Conservation (phyloP, 2,888 invertebrate genomes). For the Cheilosia vernalis region DNA sequence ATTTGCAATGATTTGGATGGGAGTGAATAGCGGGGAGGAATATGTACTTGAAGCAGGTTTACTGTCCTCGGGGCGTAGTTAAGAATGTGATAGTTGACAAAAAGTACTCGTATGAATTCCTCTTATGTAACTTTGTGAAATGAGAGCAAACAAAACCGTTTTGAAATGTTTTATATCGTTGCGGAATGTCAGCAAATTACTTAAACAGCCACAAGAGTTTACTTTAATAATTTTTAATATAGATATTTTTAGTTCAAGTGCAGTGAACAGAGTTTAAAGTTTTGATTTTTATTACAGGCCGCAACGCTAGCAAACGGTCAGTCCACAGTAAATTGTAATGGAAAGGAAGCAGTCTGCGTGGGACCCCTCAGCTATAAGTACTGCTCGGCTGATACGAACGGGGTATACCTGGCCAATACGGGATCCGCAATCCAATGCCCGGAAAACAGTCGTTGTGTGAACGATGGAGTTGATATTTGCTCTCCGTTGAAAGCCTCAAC, state of each 20-base stretch:
- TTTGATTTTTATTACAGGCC: constrained; percentile 77
- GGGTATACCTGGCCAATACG: constrained; percentile 75
- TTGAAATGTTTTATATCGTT: no score
- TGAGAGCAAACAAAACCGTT: no score
- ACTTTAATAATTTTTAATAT: background rate
- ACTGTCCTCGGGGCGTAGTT: constrained; percentile 12
- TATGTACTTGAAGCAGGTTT: constrained; percentile 23
- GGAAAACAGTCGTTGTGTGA: constrained; percentile 79
- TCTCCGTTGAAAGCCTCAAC: constrained; percentile 76
- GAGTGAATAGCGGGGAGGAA: constrained; percentile 20
- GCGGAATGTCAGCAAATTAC: no score
- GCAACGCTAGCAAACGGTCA: constrained; percentile 78
- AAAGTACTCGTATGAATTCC: background rate
- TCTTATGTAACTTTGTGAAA: no score
- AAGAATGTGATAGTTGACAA: constrained; percentile 22
- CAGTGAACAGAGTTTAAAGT: background rate
- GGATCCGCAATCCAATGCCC: constrained; percentile 77
- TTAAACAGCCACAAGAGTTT: background rate
- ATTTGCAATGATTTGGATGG: constrained; percentile 43
- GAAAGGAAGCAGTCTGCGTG: constrained; percentile 79
- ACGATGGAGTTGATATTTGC: constrained; percentile 80
- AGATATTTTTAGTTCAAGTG: background rate
- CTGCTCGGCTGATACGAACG: constrained; percentile 76
- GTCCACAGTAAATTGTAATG: constrained; percentile 78
- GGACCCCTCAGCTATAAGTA: constrained; percentile 79